Evolutionary conservation across 2,797 vertebrate species (phyloP).

Genomic region (Acanthopagrus latus): DNA sequence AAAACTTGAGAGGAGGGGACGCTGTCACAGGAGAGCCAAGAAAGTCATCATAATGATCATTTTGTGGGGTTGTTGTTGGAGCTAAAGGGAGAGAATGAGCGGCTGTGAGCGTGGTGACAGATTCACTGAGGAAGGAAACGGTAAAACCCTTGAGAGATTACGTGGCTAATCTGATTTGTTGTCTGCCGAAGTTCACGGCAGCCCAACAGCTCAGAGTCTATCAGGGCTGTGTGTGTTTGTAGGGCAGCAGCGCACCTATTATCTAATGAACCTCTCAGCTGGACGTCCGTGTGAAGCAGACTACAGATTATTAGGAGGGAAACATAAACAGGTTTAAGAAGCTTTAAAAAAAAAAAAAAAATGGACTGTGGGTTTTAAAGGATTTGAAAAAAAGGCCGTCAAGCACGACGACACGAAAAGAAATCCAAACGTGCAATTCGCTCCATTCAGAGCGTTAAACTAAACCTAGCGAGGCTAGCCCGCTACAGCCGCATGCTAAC

Average conservation of each 20-base stretch:
- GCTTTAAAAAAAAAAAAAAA: conserved; percentile 26
- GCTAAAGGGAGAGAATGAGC: conserved; percentile 56
- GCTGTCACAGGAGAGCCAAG: not conserved
- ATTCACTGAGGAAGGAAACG: conserved; percentile 55
- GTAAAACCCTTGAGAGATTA: conserved; percentile 72
- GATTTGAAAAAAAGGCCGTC: not conserved
- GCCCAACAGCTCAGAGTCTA: conserved; percentile 56
- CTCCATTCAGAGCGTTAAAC: not conserved
- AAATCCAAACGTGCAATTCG: not conserved
- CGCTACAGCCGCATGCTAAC: conserved; percentile 10
- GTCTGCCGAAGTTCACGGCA: conserved; percentile 68
- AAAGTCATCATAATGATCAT: conserved; percentile 9
- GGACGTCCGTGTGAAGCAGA: conserved; percentile 29
- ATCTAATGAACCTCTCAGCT: conserved; percentile 58
- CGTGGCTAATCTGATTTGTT: conserved; percentile 75
- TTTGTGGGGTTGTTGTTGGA: conserved; percentile 16
- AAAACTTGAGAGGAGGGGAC: conserved; percentile 33
- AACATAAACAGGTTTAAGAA: conserved; percentile 35
- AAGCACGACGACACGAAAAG: not conserved
- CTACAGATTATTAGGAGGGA: conserved; percentile 35
- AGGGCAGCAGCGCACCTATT: conserved; percentile 53
- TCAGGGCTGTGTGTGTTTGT: conserved; percentile 49
- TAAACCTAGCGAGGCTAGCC: not conserved
- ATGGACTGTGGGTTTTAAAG: not conserved
- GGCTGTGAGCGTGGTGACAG: conserved; percentile 54